A percentile compares a stretch with the other conserved stretches of the same genome.
phyloP scores from a whole-genome alignment of 2,113 vertebrate species.

The Brachypteracias leptosomus region DNA sequence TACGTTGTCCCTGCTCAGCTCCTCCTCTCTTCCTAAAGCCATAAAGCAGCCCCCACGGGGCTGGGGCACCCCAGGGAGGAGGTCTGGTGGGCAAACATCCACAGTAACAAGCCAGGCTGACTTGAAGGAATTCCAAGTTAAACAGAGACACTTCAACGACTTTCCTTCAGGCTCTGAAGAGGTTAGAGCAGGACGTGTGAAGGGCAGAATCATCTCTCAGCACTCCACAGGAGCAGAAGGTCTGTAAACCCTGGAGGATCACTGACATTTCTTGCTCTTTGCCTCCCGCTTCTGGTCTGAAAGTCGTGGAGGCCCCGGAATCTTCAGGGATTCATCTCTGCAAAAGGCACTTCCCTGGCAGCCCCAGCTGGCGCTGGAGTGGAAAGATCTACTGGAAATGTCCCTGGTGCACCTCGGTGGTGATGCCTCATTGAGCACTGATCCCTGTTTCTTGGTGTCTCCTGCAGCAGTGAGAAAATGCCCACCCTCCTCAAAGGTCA shows the following conservation, averaged over 20 bases:
- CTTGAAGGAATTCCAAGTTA: neutral
- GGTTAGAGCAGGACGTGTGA: neutral
- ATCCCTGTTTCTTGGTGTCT: neutral
- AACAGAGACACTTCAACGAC: neutral
- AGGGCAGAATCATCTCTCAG: neutral
- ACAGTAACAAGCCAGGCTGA: neutral
- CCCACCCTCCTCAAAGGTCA: neutral
- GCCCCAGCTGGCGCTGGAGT: neutral
- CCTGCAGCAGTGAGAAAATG: neutral
- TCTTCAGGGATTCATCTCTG: neutral
- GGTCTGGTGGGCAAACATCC: neutral
- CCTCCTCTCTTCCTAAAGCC: neutral
- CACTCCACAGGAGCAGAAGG: neutral
- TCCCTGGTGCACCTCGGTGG: neutral
- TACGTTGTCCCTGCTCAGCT: neutral
- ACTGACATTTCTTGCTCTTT: neutral
- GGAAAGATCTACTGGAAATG: neutral
- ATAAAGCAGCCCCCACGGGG: neutral
- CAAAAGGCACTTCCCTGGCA: neutral
- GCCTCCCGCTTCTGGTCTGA: neutral
- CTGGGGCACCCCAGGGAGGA: neutral
- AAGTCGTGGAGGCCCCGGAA: neutral
- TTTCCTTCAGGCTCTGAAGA: neutral
- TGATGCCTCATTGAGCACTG: neutral
- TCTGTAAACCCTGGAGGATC: neutral